Evolutionary conservation across 2,888 invertebrate genomes (phyloP), one percentile per base, ranked within the genome.

Genomic region (Chymomyza fuscimana): DNA sequence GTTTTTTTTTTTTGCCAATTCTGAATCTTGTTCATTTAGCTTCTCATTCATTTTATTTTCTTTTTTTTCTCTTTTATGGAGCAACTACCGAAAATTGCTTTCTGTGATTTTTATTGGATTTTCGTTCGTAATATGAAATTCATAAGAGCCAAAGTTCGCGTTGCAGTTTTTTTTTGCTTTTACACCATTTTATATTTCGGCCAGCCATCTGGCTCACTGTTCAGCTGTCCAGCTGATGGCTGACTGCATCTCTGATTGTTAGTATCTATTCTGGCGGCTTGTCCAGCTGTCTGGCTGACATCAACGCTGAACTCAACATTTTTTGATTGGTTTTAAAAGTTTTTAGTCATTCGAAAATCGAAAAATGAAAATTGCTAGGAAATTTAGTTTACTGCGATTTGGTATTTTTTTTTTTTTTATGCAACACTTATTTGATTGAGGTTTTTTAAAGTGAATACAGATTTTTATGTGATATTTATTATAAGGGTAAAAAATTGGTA

Each of bases 31-130:
- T 46, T 12, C 40, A 46, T 70, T 56, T 16, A 29, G 58, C 7
- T 54, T 25, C 50, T 58, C 61, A 56, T 59, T 58, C 22, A 16
- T 65, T 40, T 51, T 32, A 32, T 56, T 65, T 12, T 67, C 46
- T 60, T 63, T 62, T 69, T 65, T 29, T 67, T 72, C 32, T 32
- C 1, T 32, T 46, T 46, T 46, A 12, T 46, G 40, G 6, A 58
- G 40, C 67, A 59, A 25, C 80, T 63, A 79, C 74, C 75, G 73
- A 74, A 86, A 86, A 86, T 86, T 85, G 82, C 80, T 82, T 78
- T 86, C 78, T 80, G 81, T 82, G 84, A 86, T 82, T 86, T 87
- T 87, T 84, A 87, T 87, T 86, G 87, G 81, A 82, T 86, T 86
- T 86, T 75, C 81, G 78, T 78, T 70, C 68, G 74, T 70, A 86